Evolutionary conservation across 2,113 vertebrate species (phyloP), one percentile per base, ranked within the genome.

Genomic region (Phycodurus eques): DNA sequence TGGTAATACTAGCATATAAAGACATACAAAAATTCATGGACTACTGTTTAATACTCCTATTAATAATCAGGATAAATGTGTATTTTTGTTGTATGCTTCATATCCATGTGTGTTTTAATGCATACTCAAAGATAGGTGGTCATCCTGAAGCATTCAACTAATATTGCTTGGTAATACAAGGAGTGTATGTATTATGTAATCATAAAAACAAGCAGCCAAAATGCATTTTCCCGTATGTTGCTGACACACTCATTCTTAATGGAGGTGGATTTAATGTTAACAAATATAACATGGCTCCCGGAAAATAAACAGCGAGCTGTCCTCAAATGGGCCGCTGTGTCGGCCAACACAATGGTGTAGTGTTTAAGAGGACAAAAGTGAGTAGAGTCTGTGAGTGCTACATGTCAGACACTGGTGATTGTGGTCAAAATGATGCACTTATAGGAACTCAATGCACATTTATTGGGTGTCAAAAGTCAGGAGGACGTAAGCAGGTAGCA

Each of bases 301-400:
- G 59, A 84, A 82, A 78, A 70, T 79, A 84, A 88, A 88, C 81
- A 80, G 61, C 35, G 46, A 70, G 61, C 27, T 49, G 67, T 80
- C 73, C 71, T 78, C 76, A 80, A 86, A 69, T 67, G 75, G 44
- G 54, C 39, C 69, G 80, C 66, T 84, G 75, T 88, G 73, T 85
- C 33, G 70, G 1, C 42, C 20, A 7, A 61, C 73, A 90, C 87
- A 88, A 84, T 86, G 83, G 35, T 31, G 35, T 67, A 11, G 70
- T 90, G 83, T 88, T 43, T 80, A 62, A 17, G 64, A 83, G 76
- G 51, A 81, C 10, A 69, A 69, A 80, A 75, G 83, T 4, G 80
- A 85, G 81, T 83, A 42, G 75, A 63, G 62, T 71, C 72, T 81
- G 31, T 39, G 66, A 88, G 86, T 82, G 68, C 49, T 68, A 63